Evolutionary conservation across 2,888 invertebrate species (phyloP).

Genomic region (Dicyrtomina minuta): DNA sequence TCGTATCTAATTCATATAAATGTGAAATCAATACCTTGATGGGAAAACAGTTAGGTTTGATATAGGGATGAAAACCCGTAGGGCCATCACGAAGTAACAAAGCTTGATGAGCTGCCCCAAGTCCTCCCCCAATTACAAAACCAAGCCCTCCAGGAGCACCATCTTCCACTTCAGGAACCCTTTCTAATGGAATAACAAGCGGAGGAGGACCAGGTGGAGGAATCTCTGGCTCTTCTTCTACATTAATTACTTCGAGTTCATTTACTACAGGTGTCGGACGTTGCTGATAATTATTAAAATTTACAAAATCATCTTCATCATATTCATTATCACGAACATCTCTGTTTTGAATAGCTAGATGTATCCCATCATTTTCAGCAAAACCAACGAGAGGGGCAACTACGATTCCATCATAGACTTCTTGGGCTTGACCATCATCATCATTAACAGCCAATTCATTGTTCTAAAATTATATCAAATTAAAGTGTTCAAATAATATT

Average conservation of each 20-base stretch:
- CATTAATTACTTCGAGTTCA: slow-evolving; percentile 34
- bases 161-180: slow-evolving; percentile 11
- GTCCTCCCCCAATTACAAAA: slow-evolving; percentile 56
- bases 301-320: slow-evolving; percentile 29
- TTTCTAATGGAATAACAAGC: slow-evolving; percentile 8
- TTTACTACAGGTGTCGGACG: slow-evolving; percentile 1
- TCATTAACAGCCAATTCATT: slow-evolving; percentile 7
- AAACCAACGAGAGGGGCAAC: slow-evolving; percentile 36
- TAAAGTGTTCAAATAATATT: too few species aligned
- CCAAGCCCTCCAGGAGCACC: slow-evolving; percentile 33
- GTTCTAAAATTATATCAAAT: too few species aligned
- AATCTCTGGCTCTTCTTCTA: slow-evolving; percentile 34
- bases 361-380: slow-evolving; percentile 16
- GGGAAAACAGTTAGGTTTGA: slow-evolving; percentile 79
- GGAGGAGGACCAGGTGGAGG: slow-evolving; percentile 23
- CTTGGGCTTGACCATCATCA: not conserved
- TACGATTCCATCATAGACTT: slow-evolving; percentile 14
- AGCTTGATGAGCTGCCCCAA: slow-evolving; percentile 85
- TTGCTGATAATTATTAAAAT: slow-evolving; percentile 6
- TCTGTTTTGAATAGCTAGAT: slow-evolving; percentile 13
- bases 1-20: slow-evolving; percentile 3
- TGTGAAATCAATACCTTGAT: slow-evolving; percentile 56
- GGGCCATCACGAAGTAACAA: slow-evolving; percentile 79
- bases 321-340: slow-evolving; percentile 21
- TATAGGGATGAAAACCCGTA: slow-evolving; percentile 85